Evolutionary conservation across 2,888 invertebrate species (phyloP).

Genomic region (Drosophila borborema): DNA sequence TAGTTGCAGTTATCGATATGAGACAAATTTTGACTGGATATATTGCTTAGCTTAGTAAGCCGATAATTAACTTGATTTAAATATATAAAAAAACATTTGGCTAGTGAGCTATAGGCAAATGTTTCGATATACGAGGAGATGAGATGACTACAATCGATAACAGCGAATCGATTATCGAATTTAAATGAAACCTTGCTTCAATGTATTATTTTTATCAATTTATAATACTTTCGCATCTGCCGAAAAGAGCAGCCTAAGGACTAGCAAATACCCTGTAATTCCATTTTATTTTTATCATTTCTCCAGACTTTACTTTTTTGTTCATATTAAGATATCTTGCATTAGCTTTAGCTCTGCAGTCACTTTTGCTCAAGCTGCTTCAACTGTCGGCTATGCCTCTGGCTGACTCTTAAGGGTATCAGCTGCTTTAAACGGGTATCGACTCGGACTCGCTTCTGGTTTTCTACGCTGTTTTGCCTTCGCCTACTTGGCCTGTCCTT

Average conservation of each 20-base stretch:
- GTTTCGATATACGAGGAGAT: background rate
- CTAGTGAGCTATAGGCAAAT: background rate
- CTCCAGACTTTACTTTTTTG: background rate
- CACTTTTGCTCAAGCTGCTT: background rate
- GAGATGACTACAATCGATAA: background rate
- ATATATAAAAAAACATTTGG: background rate
- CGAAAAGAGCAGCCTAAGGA: background rate
- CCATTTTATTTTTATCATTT: background rate
- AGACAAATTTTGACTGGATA: too few relatives aligned
- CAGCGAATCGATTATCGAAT: background rate
- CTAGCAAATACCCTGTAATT: constrained; percentile 1
- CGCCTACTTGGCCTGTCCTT: constrained; percentile 65
- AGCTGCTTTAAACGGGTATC: constrained; percentile 10
- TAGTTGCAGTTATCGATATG: background rate
- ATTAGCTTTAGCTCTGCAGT: background rate
- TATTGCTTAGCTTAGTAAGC: too few relatives aligned
- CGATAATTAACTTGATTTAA: too few relatives aligned
- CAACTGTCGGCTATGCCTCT: background rate
- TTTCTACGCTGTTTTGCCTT: constrained; percentile 28
- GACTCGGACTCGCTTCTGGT: constrained; percentile 32
- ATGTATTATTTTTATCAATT: background rate
- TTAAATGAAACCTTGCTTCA: background rate
- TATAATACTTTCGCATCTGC: background rate
- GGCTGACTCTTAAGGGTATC: background rate
- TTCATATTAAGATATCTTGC: background rate